Percentiles rank a stretch among this genome's conserved stretches.
Evolutionary conservation across 1,140 invertebrate species (phyloP).

Genomic region (Macrostomum lignano): DNA sequence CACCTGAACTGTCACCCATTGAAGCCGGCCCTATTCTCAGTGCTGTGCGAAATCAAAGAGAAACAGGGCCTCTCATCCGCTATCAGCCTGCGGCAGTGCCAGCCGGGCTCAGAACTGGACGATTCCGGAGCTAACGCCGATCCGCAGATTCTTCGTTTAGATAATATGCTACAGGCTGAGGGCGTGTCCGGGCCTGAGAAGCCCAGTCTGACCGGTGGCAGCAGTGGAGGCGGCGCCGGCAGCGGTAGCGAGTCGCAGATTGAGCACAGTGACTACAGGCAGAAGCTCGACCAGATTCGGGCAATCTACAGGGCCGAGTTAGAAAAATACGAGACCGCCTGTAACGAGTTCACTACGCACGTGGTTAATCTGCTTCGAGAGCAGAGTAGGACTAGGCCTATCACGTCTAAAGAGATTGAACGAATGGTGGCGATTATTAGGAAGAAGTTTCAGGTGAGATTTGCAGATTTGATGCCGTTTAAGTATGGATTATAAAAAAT

Average conservation of each 20-base stretch:
- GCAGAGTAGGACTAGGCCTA: conserved; percentile 77
- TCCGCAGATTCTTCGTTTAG: conserved; percentile 84
- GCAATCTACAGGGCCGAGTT: conserved; percentile 96
- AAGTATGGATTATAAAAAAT: no score
- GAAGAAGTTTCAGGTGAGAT: conserved; percentile 98
- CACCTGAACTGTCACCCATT: conserved; percentile 27
- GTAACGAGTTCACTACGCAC: conserved; percentile 96
- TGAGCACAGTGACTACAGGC: conserved; percentile 93
- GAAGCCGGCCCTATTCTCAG: conserved; percentile 28
- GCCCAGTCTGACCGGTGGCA: conserved; percentile 89
- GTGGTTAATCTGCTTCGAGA: conserved; percentile 90
- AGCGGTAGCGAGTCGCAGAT: conserved; percentile 32
- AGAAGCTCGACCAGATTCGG: conserved; percentile 89
- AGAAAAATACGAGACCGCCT: conserved; percentile 93
- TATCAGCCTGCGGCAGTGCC: conserved; percentile 8
- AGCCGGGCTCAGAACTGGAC: conserved; percentile 5
- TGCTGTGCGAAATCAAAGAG: conserved; percentile 30
- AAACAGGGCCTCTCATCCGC: no score
- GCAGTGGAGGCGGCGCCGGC: not conserved
- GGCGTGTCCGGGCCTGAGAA: conserved; percentile 85
- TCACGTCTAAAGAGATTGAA: conserved; percentile 85
- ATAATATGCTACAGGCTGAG: conserved; percentile 98
- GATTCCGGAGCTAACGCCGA: no score
- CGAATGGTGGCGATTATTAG: conserved; percentile 98
- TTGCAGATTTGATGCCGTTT: no score